Evolutionary conservation across 2,888 invertebrate genomes (phyloP), one percentile per base, ranked within the genome.

Genomic region (Myathropa florea): DNA sequence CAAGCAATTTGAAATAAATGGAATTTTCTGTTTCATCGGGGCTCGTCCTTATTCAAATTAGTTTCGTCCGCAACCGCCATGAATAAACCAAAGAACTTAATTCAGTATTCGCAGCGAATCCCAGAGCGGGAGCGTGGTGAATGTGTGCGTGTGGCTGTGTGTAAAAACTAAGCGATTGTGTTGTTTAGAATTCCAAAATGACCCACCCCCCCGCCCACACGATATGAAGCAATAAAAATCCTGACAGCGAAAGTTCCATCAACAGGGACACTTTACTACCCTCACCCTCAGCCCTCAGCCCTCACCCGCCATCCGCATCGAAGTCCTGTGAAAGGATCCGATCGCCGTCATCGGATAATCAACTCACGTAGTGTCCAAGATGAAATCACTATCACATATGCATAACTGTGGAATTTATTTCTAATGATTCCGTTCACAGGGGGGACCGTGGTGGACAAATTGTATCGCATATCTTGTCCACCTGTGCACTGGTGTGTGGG

Each of bases 331-430:
- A 18, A 46, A 46, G 59, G 53, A 64, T 70, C 70, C 12, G 67
- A 53, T 53, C 46, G 63, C 76, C 85, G 55, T 78, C 77, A 82
- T 86, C 83, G 78, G 75, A 86, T 86, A 86, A 86, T 83, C 86
- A 86, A 79, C 83, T 86, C 86, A 86, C 86, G 88, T 88, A 89
- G 90, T 90, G 89, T 90, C 90, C 90, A 89, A 91, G 90, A 90
- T 90, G 89, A 91, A 91, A 91, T 91, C 91, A 91, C 90, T 91
- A 90, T 91, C 91, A 89, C 90, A 89, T 90, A 90, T 90, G 90
- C 90, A 90, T 91, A 91, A 91, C 90, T 90, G 90, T 88, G 88
- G 88, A 91, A 90, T 90, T 90, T 90, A 89, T 91, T 89, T 88
- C 76, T 83, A 85, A 88, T 85, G 85, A 86, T 83, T 86, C 75